Evolutionary conservation across 1,140 invertebrate species (phyloP).

Genomic region (Nasonia longicornis): DNA sequence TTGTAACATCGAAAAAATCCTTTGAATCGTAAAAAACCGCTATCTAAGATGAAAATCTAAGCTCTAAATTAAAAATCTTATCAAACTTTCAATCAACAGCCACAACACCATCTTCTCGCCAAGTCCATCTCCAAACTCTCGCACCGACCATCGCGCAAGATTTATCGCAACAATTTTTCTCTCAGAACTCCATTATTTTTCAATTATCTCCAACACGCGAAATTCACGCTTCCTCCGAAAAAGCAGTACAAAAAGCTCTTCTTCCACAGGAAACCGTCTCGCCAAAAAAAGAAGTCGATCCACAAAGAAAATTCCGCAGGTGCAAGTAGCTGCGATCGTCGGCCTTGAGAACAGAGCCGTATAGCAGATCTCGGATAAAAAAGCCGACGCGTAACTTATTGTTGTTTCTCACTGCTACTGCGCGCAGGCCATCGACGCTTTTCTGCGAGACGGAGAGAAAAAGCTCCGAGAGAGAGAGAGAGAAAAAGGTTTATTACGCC

Average conservation of each 20-base stretch:
- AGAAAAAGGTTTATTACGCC: conserved; percentile 30
- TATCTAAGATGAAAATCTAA: too few relatives aligned
- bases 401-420: not conserved
- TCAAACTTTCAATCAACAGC: too few relatives aligned
- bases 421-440: not conserved
- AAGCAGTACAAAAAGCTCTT: not conserved
- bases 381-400: conserved; percentile 23
- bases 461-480: not conserved
- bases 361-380: conserved; percentile 5
- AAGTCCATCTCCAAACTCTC: too few relatives aligned
- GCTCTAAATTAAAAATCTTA: too few relatives aligned
- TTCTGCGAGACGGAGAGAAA: not conserved
- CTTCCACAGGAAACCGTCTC: not conserved
- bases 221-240: not conserved
- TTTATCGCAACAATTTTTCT: not conserved
- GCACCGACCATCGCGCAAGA: too few relatives aligned
- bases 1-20: too few relatives aligned
- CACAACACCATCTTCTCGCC: too few relatives aligned
- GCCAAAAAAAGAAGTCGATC: not conserved
- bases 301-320: conserved; percentile 17
- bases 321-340: not conserved
- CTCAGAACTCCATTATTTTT: not conserved
- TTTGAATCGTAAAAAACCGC: too few relatives aligned
- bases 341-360: not conserved
- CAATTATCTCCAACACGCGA: conserved; percentile 22